Evolutionary conservation across 2,113 vertebrate species (phyloP).

Genomic region (Megalops atlanticus): DNA sequence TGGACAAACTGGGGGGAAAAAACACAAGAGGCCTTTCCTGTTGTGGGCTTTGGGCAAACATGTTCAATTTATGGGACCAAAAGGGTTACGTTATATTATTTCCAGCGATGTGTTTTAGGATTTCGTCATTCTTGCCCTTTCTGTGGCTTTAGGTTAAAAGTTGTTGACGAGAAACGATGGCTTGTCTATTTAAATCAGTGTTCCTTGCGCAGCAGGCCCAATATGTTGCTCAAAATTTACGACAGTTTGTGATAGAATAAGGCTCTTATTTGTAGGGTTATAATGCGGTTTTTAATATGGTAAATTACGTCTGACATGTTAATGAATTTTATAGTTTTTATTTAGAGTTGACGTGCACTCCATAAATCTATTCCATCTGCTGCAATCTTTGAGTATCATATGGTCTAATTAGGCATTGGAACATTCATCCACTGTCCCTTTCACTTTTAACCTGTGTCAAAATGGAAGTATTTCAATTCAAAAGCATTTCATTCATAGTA

Average conservation of each 20-base stretch:
- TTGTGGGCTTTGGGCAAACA: not conserved
- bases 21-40: not conserved
- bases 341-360: not conserved
- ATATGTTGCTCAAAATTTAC: not conserved
- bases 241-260: not conserved
- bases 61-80: not conserved
- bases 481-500: not conserved
- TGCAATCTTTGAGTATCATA: not conserved
- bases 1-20: no score
- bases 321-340: not conserved
- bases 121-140: not conserved
- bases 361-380: not conserved
- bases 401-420: not conserved
- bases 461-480: no score
- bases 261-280: no score
- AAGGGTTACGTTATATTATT: not conserved
- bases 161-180: conserved; percentile 2
- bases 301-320: conserved; percentile 3
- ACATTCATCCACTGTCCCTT: not conserved
- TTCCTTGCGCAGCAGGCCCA: not conserved
- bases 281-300: not conserved
- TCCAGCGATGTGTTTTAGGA: not conserved
- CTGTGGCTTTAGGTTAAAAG: not conserved
- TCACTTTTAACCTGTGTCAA: not conserved
- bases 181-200: not conserved